Evolutionary conservation across 2,797 vertebrate genomes (phyloP), one percentile per base, ranked within the genome.

Genomic region (Buceros bicornis): DNA sequence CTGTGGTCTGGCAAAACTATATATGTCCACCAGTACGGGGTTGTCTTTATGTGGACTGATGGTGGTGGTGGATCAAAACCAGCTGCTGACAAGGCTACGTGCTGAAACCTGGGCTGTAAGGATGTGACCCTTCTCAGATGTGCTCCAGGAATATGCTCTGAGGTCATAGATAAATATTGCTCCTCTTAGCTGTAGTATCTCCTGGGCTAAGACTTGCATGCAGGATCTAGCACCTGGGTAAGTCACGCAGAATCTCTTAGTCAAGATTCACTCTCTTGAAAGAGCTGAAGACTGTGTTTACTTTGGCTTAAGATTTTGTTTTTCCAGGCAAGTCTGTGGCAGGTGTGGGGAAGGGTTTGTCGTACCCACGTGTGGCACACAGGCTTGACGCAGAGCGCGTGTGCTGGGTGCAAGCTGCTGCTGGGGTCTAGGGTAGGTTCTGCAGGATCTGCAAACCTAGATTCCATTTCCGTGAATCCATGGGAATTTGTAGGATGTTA

Each of bases 111-210:
- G 80, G 33, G 18, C 79, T 73, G 47, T n/a, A 25, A 29, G 37
- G 65, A 10, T 33, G 12, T 60, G 50, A 42, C 16, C 57, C 45
- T 81, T 53, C 79, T 57, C 28, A 74, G 45, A 8, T 35, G 15
- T 47, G 43, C 33, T 14, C 16, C 51, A 73, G 62, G 25, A 51
- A 29, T 11, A 9, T 53, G 29, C 29, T 48, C 29, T 37, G 13
- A 11, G 43, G 28, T 47, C 8, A 31, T 11, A 2, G 26, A 0
- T 4, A 42, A 37, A n/a, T 16, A 15, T 70, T 20, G 2, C 9
- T 86, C 26, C 40, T 5, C 51, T 47, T 66, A 43, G 7, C n/a
- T 2, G 2, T 45, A 19, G 16, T 6, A 33, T 57, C 69, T 74
- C 20, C 29, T 28, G 67, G 54, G 2, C 26, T 77, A 67, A 69